Conservation (phyloP, 2,797 vertebrate genomes). For the Molothrus ater region DNA sequence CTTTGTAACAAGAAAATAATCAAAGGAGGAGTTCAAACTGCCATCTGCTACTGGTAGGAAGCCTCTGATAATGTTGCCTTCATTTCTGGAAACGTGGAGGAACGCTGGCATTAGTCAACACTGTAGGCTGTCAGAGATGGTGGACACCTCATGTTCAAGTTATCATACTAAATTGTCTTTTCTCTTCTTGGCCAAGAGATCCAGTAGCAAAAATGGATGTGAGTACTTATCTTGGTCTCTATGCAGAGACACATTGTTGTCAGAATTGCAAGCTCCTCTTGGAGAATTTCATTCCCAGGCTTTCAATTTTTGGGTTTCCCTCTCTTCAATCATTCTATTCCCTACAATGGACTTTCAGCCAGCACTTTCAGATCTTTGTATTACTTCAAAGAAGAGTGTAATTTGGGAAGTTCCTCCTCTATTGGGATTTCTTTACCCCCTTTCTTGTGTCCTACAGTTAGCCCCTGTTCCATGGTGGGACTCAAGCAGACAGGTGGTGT, state of each 20-base stretch:
- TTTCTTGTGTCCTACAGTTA: background rate
- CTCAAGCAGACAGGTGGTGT: background rate
- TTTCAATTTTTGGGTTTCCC: background rate
- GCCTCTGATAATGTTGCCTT: background rate
- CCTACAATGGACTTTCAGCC: background rate
- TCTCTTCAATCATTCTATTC: background rate
- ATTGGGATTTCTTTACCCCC: background rate
- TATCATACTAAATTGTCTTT: background rate
- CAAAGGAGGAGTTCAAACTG: background rate
- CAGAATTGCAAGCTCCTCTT: background rate
- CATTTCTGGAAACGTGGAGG: background rate
- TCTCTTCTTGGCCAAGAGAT: background rate
- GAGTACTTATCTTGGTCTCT: background rate
- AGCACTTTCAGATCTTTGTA: background rate
- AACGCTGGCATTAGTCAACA: background rate
- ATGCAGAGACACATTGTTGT: rapidly evolving
- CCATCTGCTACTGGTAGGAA: constrained; percentile 15
- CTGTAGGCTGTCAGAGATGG: background rate
- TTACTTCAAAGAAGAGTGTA: background rate
- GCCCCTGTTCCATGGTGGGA: background rate
- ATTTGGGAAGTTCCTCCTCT: background rate
- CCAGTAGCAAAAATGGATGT: background rate
- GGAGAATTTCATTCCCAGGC: background rate
- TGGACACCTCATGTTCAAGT: background rate
- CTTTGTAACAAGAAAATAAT: background rate